These are phyloP conservation scores for Liasis olivaceus DNA, from an alignment of 2,797 vertebrate genomes.

Conservation along the genomic window DNA sequence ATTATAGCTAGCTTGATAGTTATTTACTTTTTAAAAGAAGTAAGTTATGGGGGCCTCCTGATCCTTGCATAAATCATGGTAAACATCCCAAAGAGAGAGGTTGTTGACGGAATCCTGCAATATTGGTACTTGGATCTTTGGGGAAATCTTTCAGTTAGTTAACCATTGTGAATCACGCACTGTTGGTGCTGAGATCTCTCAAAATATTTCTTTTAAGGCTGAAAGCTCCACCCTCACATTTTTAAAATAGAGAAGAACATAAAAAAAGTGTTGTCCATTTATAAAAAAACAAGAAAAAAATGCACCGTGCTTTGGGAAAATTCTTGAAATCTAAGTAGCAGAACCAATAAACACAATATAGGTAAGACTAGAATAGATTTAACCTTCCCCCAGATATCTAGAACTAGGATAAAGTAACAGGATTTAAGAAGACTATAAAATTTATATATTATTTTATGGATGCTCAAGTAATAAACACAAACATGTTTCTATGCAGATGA, in stretches of 20 bases:
- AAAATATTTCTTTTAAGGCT: not conserved
- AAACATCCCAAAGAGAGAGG: not conserved
- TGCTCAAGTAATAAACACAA: not conserved
- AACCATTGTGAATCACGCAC: not conserved
- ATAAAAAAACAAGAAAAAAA: not conserved
- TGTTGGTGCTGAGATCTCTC: not conserved
- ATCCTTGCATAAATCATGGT: not conserved
- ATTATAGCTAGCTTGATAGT: not conserved
- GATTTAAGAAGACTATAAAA: not conserved
- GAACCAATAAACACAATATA: not conserved
- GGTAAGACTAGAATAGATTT: not conserved
- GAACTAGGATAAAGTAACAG: not conserved
- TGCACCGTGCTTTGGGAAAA: not conserved
- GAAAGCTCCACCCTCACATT: not conserved
- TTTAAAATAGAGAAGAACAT: not conserved
- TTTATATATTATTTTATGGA: not conserved
- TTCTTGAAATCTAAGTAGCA: not conserved
- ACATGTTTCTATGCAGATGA: not conserved
- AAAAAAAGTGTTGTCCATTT: not conserved
- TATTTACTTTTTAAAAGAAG: not conserved
- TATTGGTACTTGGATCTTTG: not conserved
- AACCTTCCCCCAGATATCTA: not conserved
- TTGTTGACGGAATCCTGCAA: not conserved
- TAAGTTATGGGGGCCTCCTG: not conserved
- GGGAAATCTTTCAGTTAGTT: not conserved